Percentiles rank a stretch among this genome's conserved stretches.
These are phyloP conservation scores for Sphaerodactylus townsendi DNA, from an alignment of 2,113 vertebrate species.

Conservation along the genomic window DNA sequence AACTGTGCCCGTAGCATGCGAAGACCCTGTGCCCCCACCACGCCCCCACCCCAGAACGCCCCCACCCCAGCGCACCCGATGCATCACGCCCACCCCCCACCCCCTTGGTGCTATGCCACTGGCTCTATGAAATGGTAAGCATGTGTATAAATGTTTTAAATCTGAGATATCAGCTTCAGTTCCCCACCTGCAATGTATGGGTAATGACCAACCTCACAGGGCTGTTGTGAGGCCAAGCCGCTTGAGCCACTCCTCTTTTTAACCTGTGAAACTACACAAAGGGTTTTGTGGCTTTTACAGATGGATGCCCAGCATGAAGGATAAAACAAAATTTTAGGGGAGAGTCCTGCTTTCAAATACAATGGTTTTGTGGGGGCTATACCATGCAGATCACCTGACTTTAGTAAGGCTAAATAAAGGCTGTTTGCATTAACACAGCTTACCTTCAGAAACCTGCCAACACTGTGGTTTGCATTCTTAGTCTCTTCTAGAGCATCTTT, in stretches of 20 bases:
- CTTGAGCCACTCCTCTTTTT: too few relatives aligned
- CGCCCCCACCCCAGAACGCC: too few relatives aligned
- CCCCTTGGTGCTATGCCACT: too few relatives aligned
- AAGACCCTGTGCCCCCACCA: too few relatives aligned
- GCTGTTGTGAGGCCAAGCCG: too few relatives aligned
- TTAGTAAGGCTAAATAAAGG: background rate
- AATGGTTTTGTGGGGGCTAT: background rate
- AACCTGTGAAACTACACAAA: too few relatives aligned
- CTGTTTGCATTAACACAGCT: background rate
- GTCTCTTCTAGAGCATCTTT: constrained; percentile 90
- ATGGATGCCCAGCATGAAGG: background rate
- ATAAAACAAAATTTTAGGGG: background rate
- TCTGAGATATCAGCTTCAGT: background rate
- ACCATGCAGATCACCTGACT: background rate
- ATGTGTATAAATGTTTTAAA: too few relatives aligned
- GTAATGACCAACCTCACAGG: background rate
- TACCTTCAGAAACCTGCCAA: constrained; percentile 93
- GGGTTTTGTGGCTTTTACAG: too few relatives aligned
- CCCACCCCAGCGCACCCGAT: too few relatives aligned
- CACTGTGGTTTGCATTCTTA: constrained; percentile 87
- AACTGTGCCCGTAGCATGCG: too few relatives aligned
- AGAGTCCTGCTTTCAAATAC: background rate
- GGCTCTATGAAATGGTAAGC: too few relatives aligned
- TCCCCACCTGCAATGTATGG: background rate
- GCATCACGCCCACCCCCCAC: too few relatives aligned